phyloP scores from a whole-genome alignment of 35 echinoderm and acorn worm species.

The Lytechinus pictus region DNA sequence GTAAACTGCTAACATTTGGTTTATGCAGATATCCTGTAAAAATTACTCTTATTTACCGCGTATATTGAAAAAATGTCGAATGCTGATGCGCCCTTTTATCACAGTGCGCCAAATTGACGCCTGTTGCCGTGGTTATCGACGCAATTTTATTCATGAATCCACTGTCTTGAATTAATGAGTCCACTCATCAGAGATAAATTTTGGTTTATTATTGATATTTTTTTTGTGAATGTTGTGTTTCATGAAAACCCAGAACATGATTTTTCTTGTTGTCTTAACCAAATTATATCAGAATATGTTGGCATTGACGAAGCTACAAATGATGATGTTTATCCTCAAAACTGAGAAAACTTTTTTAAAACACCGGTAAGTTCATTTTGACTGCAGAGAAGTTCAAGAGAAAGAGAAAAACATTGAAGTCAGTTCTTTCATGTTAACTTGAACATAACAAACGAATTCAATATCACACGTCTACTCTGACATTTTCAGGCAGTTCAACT shows the following conservation, averaged over 20 bases:
- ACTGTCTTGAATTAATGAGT: no score
- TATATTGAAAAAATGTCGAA: no score
- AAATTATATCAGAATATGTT: not conserved
- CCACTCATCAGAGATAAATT: no score
- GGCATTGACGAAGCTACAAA: not conserved
- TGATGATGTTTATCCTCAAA: not conserved
- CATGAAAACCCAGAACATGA: not conserved
- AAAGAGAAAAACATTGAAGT: not conserved
- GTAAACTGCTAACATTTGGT: no score
- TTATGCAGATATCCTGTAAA: no score
- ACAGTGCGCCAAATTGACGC: no score
- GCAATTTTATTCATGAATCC: no score
- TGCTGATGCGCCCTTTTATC: no score
- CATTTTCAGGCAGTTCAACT: not conserved
- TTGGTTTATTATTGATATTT: no score
- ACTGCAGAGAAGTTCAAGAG: not conserved
- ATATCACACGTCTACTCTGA: not conserved
- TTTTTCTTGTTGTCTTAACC: not conserved
- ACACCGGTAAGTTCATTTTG: not conserved
- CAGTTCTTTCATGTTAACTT: not conserved
- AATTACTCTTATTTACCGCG: no score
- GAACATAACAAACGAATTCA: not conserved
- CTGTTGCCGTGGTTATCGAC: no score
- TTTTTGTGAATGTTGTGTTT: not conserved
- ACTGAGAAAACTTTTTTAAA: not conserved